These are phyloP conservation scores for Acronicta alni DNA, from an alignment of 2,888 invertebrate species.

Conservation along the genomic window DNA sequence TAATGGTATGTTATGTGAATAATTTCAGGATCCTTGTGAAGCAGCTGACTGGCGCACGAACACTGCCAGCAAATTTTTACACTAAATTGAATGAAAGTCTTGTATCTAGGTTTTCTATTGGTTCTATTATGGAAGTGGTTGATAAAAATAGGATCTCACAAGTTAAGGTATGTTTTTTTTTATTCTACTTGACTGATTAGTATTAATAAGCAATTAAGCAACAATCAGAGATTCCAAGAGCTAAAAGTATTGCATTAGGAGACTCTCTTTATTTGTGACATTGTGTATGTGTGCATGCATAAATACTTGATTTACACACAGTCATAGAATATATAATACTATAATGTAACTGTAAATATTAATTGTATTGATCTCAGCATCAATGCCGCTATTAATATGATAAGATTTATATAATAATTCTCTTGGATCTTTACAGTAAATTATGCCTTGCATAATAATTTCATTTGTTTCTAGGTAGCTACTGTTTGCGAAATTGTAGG, in stretches of 20 bases:
- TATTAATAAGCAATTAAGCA: too few relatives aligned
- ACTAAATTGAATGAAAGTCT: conserved; percentile 95
- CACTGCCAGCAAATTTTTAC: conserved; percentile 97
- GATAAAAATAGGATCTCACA: conserved; percentile 98
- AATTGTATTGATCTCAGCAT: too few relatives aligned
- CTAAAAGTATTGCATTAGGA: too few relatives aligned
- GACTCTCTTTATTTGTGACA: too few relatives aligned
- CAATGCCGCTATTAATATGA: too few relatives aligned
- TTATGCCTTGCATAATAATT: background rate
- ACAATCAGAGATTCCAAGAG: too few relatives aligned
- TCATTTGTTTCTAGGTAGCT: conserved; percentile 90
- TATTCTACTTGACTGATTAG: background rate
- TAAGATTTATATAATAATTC: too few relatives aligned
- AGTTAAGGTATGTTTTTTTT: conserved; percentile 88
- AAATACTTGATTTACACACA: too few relatives aligned
- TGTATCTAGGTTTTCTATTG: conserved; percentile 94
- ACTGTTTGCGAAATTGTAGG: conserved; percentile 97
- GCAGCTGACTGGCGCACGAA: conserved; percentile 97
- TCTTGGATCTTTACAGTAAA: too few relatives aligned
- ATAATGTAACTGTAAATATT: too few relatives aligned
- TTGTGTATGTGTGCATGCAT: too few relatives aligned
- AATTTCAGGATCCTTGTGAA: conserved; percentile 93
- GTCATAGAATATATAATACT: too few relatives aligned
- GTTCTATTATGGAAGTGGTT: conserved; percentile 97
- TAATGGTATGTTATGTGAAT: background rate